Evolutionary conservation across 2,888 invertebrate genomes (phyloP), one percentile per base, ranked within the genome.

Genomic region (Criorhina ranunculi): DNA sequence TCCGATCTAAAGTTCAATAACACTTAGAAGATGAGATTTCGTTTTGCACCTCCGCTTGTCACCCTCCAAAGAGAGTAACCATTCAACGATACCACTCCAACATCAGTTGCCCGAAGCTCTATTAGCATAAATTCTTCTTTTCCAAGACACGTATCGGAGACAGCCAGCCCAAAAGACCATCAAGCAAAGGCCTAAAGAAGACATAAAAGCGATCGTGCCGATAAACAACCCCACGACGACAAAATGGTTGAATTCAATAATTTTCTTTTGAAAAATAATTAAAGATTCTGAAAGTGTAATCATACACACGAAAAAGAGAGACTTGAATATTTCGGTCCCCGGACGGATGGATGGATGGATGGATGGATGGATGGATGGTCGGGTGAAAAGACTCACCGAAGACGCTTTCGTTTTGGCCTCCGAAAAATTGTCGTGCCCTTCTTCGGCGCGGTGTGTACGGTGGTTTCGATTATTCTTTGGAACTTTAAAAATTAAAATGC

Each of bases 231-330:
- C 83, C 83, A 79, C 79, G 83, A 83, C 79, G 24, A 24, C 24
- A 24, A 69, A n/a, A 78, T 73, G 62, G 78, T 60, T 49, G 49
- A 82, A 42, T 83, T 83, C 83, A 79, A 83, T 83, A 83, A 83
- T 83, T 83, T 83, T 83, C 83, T 83, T 83, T 83, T 83, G 83
- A 78, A 83, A 83, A 79, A 79, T 83, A 83, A 83, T 83, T 83
- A 83, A 79, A 79, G 79, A 83, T 83, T 83, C 83, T 59, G 64
- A 83, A 69, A 69, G 83, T 83, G 83, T 83, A 83, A 83, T 83
- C 83, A 82, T 72, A 82, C 82, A 77, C 82, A 82, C 82, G 77
- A 82, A 82, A 79, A 72, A 59, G 59, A 66, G 66, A 72, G 37
- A 69, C 57, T 51, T 72, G 42, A n/a, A n/a, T n/a, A n/a, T n/a